A percentile compares a stretch with the other conserved stretches of the same genome.
Conservation (phyloP, 2,888 invertebrate genomes). For the Cabera pusaria region DNA sequence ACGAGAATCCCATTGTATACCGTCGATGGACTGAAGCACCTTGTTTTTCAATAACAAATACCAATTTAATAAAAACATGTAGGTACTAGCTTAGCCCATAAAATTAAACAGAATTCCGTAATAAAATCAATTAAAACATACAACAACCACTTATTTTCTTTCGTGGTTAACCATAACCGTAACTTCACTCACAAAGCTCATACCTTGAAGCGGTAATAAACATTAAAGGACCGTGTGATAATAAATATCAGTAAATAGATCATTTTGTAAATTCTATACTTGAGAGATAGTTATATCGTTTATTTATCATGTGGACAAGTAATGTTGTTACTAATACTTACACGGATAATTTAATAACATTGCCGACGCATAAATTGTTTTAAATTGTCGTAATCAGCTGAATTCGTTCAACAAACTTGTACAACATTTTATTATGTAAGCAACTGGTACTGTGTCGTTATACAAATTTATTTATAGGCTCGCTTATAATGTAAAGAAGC, state of each 20-base stretch:
- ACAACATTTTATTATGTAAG: not conserved
- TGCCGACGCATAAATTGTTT: constrained; percentile 23
- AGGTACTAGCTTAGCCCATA: too few relatives aligned
- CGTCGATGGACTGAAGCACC: too few relatives aligned
- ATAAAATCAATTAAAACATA: too few relatives aligned
- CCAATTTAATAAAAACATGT: too few relatives aligned
- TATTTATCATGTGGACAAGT: constrained; percentile 18
- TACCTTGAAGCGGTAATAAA: constrained; percentile 10
- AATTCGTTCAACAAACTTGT: not conserved
- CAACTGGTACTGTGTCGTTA: constrained; percentile 1
- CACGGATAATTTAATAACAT: constrained; percentile 27
- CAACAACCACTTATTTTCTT: constrained; percentile 2
- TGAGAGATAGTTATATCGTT: constrained; percentile 18
- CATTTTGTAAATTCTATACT: not conserved
- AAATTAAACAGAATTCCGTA: too few relatives aligned
- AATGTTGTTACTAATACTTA: constrained; percentile 27
- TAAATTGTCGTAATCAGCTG: constrained; percentile 6
- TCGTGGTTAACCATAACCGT: constrained; percentile 4
- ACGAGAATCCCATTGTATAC: too few relatives aligned
- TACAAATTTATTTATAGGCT: not conserved
- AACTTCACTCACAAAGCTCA: constrained; percentile 12
- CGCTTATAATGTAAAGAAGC: not conserved
- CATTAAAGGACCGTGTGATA: not conserved
- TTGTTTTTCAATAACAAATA: too few relatives aligned
- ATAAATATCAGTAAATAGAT: constrained; percentile 5